Conservation (phyloP, 1,140 invertebrate genomes). For the Drosophila bocki region DNA sequence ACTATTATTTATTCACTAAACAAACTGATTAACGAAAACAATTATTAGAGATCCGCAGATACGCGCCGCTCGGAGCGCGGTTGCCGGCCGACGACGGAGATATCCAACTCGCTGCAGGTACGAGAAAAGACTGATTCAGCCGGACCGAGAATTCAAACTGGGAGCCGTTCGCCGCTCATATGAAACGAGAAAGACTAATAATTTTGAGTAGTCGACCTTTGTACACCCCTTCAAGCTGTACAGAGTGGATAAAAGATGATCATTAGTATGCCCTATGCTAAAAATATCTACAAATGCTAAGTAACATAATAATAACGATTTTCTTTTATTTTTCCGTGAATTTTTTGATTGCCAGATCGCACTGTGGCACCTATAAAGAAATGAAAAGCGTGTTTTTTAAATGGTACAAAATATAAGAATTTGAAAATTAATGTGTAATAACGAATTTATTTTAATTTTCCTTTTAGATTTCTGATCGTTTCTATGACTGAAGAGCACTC, state of each 20-base stretch:
- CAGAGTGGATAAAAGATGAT: no score
- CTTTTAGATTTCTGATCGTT: not conserved
- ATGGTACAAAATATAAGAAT: no score
- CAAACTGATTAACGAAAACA: slow-evolving; percentile 34
- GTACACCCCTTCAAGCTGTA: slow-evolving; percentile 2
- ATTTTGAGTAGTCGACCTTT: not conserved
- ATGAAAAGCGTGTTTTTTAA: no score
- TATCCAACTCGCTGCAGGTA: slow-evolving; percentile 74
- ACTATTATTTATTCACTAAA: slow-evolving; percentile 19
- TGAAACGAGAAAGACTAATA: slow-evolving; percentile 7
- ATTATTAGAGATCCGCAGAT: slow-evolving; percentile 30
- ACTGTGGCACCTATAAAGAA: no score
- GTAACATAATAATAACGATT: no score
- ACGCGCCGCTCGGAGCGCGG: slow-evolving; percentile 52
- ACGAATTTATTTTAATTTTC: no score
- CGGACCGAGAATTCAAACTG: slow-evolving; percentile 32
- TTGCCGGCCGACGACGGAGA: slow-evolving; percentile 54
- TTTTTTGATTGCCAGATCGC: no score
- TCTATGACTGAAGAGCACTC: no score
- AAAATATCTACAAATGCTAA: no score
- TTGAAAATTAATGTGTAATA: no score
- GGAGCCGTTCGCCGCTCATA: slow-evolving; percentile 9
- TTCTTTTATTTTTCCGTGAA: no score
- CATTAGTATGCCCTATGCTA: no score
- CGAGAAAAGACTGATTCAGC: slow-evolving; percentile 70